Conservation (phyloP, 2,797 vertebrate genomes). For the Lates japonicus region DNA sequence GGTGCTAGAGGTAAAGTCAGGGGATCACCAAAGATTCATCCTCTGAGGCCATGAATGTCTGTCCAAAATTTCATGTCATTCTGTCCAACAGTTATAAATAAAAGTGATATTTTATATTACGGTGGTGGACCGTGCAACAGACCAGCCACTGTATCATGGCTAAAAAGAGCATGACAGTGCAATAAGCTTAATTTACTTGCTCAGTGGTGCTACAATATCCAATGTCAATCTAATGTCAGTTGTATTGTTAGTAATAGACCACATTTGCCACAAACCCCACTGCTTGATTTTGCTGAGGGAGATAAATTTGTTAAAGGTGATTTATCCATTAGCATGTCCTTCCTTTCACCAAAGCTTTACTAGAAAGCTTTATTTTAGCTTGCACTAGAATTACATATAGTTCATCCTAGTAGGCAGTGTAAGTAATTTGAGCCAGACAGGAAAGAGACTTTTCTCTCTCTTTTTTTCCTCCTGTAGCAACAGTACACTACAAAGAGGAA, state of each 20-base stretch:
- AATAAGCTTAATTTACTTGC: slow-evolving; percentile 18
- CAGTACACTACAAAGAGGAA: slow-evolving; percentile 52
- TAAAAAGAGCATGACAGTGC: background rate
- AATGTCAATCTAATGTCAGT: slow-evolving; percentile 1
- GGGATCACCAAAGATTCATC: background rate
- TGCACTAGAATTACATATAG: slow-evolving; percentile 33
- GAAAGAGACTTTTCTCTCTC: slow-evolving; percentile 40
- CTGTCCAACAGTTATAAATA: background rate
- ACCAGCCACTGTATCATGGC: background rate
- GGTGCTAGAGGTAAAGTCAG: background rate
- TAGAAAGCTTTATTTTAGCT: slow-evolving; percentile 22
- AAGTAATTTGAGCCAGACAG: slow-evolving; percentile 35
- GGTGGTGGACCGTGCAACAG: background rate
- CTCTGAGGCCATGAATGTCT: background rate
- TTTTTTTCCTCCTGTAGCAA: slow-evolving; percentile 41
- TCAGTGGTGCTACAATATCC: slow-evolving; percentile 3
- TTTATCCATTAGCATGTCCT: slow-evolving; percentile 27
- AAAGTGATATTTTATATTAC: background rate
- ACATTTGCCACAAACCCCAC: slow-evolving; percentile 6
- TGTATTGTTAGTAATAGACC: background rate
- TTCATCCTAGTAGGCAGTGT: slow-evolving; percentile 21
- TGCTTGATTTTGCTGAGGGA: slow-evolving; percentile 19
- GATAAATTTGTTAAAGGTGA: slow-evolving; percentile 29
- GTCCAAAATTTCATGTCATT: background rate
- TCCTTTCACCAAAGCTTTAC: slow-evolving; percentile 2